These are phyloP conservation scores for Clangula hyemalis DNA, from an alignment of 2,797 vertebrate genomes.

Conservation along the genomic window DNA sequence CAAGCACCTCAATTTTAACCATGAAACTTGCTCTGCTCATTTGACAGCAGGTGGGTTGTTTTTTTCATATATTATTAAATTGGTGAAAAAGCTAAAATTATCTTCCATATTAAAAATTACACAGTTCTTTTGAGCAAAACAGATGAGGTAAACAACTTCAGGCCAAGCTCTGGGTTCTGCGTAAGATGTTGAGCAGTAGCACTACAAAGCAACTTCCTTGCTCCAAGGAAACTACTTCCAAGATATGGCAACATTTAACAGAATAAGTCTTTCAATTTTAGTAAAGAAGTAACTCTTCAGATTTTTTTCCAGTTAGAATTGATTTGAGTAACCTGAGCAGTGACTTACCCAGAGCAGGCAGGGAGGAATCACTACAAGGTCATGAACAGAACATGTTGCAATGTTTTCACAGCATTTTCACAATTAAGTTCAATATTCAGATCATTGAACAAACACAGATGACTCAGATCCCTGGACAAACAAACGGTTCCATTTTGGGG, in stretches of 20 bases:
- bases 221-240: neutral
- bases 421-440: neutral
- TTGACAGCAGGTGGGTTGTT: neutral
- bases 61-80: neutral
- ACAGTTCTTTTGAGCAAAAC: neutral
- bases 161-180: accelerated
- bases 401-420: slow-evolving; percentile 6
- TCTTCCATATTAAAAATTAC: neutral
- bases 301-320: neutral
- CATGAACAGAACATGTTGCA: neutral
- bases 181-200: neutral
- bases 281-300: neutral
- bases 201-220: neutral
- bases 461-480: slow-evolving; percentile 12
- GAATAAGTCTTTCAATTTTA: neutral
- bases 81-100: neutral
- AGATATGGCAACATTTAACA: neutral
- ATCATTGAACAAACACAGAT: slow-evolving; percentile 6
- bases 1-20: neutral
- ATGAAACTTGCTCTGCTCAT: neutral
- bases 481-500: neutral
- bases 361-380: neutral
- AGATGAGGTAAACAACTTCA: neutral
- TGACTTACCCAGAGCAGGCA: neutral
- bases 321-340: neutral